These are phyloP conservation scores for Habropoda laboriosa DNA, from an alignment of 1,140 invertebrate species.

Conservation along the genomic window DNA sequence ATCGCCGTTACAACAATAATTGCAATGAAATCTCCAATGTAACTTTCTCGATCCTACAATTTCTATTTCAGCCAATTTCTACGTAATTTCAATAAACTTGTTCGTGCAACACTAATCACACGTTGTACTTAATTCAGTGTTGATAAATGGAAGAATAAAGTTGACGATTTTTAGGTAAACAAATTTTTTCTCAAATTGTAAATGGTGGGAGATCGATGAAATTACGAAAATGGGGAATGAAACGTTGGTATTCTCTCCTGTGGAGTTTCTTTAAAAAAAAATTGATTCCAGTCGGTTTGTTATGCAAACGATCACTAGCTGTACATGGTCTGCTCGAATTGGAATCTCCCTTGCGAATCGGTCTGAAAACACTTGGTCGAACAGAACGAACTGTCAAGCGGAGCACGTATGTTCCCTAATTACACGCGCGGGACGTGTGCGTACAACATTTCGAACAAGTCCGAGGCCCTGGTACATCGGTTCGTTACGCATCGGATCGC, in stretches of 20 bases:
- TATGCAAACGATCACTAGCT: slow-evolving; percentile 21
- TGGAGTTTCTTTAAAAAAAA: slow-evolving; percentile 4
- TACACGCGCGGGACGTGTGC: slow-evolving; percentile 48
- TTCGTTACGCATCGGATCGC: slow-evolving; percentile 32
- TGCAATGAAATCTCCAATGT: too few species aligned
- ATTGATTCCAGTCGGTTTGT: slow-evolving; percentile 4
- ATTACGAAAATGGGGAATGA: not conserved
- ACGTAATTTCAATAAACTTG: too few species aligned
- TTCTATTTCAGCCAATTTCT: too few species aligned
- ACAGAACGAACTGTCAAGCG: slow-evolving; percentile 49
- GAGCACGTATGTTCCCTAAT: slow-evolving; percentile 47
- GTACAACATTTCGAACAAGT: slow-evolving; percentile 46
- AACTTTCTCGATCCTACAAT: too few species aligned
- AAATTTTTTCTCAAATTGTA: too few species aligned
- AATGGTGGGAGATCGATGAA: too few species aligned
- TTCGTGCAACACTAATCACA: too few species aligned
- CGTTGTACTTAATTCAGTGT: too few species aligned
- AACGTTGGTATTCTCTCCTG: not conserved
- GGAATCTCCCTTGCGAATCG: slow-evolving; percentile 41
- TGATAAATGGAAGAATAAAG: too few species aligned
- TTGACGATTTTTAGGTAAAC: too few species aligned
- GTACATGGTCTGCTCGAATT: slow-evolving; percentile 32
- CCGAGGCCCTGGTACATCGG: slow-evolving; percentile 19
- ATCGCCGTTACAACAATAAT: too few species aligned
- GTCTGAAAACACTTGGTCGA: slow-evolving; percentile 32